These are phyloP conservation scores for Lasiommata megera DNA, from an alignment of 2,888 invertebrate species.

Conservation along the genomic window DNA sequence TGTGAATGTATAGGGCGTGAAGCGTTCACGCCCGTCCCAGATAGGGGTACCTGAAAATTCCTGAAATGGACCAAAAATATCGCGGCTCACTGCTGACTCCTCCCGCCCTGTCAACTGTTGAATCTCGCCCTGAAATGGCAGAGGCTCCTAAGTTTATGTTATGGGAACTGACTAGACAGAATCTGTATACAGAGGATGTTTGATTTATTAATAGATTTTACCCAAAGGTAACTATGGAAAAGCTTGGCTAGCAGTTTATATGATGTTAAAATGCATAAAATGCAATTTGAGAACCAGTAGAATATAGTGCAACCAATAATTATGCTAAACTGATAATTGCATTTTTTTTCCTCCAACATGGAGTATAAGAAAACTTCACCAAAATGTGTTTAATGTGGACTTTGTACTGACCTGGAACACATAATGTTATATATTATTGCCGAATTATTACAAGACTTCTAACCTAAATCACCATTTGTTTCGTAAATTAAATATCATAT, in stretches of 20 bases:
- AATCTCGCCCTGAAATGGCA: constrained; percentile 77
- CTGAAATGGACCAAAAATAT: constrained; percentile 76
- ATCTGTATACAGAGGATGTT: constrained; percentile 1
- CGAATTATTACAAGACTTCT: constrained; percentile 22
- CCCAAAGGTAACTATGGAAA: constrained; percentile 3
- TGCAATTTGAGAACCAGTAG: constrained; percentile 1
- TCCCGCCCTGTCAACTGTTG: constrained; percentile 80
- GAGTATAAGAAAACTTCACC: constrained; percentile 32
- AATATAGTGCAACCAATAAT: constrained; percentile 9
- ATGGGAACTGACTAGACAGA: constrained; percentile 51
- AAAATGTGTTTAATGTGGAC: constrained; percentile 47
- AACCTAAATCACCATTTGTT: neutral
- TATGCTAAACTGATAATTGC: neutral
- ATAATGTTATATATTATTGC: constrained; percentile 56
- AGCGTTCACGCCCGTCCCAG: constrained; percentile 65
- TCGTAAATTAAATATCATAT: no score
- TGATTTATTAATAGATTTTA: neutral
- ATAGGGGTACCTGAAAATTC: constrained; percentile 76
- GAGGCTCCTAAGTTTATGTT: constrained; percentile 59
- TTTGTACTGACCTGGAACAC: constrained; percentile 72
- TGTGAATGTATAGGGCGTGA: constrained; percentile 64
- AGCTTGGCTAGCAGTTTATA: neutral
- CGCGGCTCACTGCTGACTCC: constrained; percentile 75
- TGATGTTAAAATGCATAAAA: constrained; percentile 1
- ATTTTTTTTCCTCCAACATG: constrained; percentile 10